These are phyloP conservation scores for Pelobates fuscus DNA, from an alignment of 2,113 vertebrate species.

Conservation along the genomic window DNA sequence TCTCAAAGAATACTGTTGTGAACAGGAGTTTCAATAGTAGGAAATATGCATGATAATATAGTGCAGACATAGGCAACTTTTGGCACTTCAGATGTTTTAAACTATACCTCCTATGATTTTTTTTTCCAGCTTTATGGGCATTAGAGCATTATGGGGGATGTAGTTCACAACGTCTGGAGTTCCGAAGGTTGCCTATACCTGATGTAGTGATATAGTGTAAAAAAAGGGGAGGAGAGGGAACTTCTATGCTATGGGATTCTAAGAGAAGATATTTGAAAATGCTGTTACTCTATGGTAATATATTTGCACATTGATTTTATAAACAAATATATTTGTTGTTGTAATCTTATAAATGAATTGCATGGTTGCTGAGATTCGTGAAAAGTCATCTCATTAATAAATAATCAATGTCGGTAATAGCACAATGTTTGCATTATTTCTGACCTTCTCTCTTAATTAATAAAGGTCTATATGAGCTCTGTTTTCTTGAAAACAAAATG, in stretches of 20 bases:
- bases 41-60: too few relatives aligned
- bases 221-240: not conserved
- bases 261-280: not conserved
- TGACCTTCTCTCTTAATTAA: slow-evolving; percentile 30
- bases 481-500: slow-evolving; percentile 5
- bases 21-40: too few relatives aligned
- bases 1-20: too few relatives aligned
- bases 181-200: too few relatives aligned
- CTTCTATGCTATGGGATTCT: not conserved
- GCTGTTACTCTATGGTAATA: not conserved
- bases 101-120: too few relatives aligned
- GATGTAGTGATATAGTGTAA: too few relatives aligned
- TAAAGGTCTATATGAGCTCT: not conserved
- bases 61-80: too few relatives aligned
- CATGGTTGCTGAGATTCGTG: slow-evolving; percentile 7
- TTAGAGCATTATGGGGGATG: too few relatives aligned
- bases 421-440: slow-evolving; percentile 11
- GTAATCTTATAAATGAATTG: not conserved
- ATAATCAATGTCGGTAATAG: slow-evolving; percentile 25
- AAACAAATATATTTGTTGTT: not conserved
- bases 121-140: too few relatives aligned
- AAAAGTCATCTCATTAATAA: slow-evolving; percentile 30
- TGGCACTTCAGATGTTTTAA: too few relatives aligned
- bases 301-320: not conserved
- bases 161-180: too few relatives aligned